phyloP scores from a whole-genome alignment of 2,797 vertebrate genomes.

The Alfaro cultratus region DNA sequence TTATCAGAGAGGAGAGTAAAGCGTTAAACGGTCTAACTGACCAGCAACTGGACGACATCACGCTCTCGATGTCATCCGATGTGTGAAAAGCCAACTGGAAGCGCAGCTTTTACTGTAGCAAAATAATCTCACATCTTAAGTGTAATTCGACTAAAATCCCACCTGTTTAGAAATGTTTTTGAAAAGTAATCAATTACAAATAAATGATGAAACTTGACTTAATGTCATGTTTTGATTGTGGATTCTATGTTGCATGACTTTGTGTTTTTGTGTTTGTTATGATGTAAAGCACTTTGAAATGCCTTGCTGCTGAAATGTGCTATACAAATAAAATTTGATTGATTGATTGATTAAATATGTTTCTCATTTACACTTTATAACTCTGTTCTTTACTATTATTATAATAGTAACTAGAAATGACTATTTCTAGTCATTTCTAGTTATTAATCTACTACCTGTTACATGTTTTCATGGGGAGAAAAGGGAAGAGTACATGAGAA shows the following conservation, averaged over 20 bases:
- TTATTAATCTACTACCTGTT: neutral
- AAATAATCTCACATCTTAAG: neutral
- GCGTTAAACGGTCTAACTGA: slow-evolving; percentile 47
- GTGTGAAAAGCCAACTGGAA: neutral
- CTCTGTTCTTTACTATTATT: neutral
- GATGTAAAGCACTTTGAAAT: too few species aligned
- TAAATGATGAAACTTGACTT: too few species aligned
- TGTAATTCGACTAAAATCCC: neutral
- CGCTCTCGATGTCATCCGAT: slow-evolving; percentile 3
- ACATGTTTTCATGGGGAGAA: neutral
- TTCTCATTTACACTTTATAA: neutral
- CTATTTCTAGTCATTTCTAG: neutral
- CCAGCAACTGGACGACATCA: slow-evolving; percentile 18
- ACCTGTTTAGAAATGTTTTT: too few species aligned
- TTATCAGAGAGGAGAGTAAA: slow-evolving; percentile 44
- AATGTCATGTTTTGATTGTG: too few species aligned
- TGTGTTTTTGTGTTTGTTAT: too few species aligned
- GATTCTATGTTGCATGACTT: too few species aligned
- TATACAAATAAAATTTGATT: too few species aligned
- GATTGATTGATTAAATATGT: neutral
- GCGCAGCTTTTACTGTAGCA: neutral
- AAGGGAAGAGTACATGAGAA: neutral
- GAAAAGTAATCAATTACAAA: too few species aligned
- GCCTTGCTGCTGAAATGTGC: too few species aligned
- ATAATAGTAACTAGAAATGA: too few species aligned